Evolutionary conservation across 2,888 invertebrate genomes (phyloP), one percentile per base, ranked within the genome.

Genomic region (Automeris io): DNA sequence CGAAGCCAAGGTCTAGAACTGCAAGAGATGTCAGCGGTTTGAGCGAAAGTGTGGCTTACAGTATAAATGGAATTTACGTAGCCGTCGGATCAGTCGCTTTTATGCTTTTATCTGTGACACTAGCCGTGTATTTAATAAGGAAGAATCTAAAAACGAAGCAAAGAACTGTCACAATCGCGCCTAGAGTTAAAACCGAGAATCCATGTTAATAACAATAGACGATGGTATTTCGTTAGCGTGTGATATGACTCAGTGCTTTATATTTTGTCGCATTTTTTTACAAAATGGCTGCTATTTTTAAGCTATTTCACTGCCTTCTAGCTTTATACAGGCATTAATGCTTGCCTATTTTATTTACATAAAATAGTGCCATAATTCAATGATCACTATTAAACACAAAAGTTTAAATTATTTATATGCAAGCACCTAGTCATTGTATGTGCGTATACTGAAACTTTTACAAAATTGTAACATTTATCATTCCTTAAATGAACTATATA

Each of bases 321-420:
- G 72, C 70, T 78, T 75, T 59, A 54, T 48, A 59, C 52, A 55
- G 61, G 67, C 67, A 61, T 64, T 61, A 58, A 43, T 47, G 59
- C 58, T 68, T 72, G 70, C 67, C 73, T 77, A 75, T 72, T 78
- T 78, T 76, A 75, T 76, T 65, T 60, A 51, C 53, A 66, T 80
- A 74, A 77, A 74, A 77, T 79, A 81, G 82, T 83, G 83, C 83
- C 83, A 83, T 83, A 82, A 44, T 46, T 43, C 46, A 54, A 41
- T 43, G 40, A 43, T 8, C 1, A 29, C 8, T 16, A 16, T 3
- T 16, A 5, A 29, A 29, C 8, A 16, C 16, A n/a, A 29, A 29
- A 29, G n/a, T 16, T 16, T 29, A 29, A 16, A 16, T 9, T 8
- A 51, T 59, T 49, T 64, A 57, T 68, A 57, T 61, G 53, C 67